Evolutionary conservation across 2,888 invertebrate genomes (phyloP).

Genomic region (Aphrophora alni): DNA sequence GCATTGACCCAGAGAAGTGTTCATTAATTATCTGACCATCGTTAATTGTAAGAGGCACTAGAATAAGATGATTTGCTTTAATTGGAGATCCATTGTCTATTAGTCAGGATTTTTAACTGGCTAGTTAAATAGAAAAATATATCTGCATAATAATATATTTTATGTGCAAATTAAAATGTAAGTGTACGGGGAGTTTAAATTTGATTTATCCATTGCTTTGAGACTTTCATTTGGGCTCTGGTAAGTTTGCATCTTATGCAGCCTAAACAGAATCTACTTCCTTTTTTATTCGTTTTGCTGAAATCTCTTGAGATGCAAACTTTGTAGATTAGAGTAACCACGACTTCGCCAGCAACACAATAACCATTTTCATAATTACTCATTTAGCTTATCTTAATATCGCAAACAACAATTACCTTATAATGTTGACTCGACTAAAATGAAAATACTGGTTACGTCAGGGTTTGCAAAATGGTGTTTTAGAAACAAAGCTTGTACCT

Average conservation of each 20-base stretch:
- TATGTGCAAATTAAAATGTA: slow-evolving; percentile 9
- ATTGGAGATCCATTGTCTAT: no score
- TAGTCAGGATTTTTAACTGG: no score
- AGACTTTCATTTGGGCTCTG: not conserved
- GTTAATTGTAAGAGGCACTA: no score
- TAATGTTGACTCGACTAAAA: not conserved
- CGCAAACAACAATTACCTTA: not conserved
- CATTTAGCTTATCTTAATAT: slow-evolving; percentile 2
- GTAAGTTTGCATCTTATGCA: not conserved
- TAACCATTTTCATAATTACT: slow-evolving; percentile 6
- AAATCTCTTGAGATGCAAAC: not conserved
- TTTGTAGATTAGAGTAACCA: not conserved
- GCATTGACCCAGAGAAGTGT: no score
- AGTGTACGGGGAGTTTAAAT: not conserved
- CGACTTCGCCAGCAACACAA: not conserved
- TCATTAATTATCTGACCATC: no score
- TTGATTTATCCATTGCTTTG: not conserved
- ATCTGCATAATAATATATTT: not conserved
- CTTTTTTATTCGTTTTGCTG: not conserved
- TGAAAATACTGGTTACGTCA: not conserved
- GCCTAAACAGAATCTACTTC: not conserved
- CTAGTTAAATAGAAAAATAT: not conserved
- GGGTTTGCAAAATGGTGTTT: not conserved
- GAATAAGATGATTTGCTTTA: no score
- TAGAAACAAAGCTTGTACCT: not conserved